Conservation (phyloP, 2,888 invertebrate genomes). For the Microctonus brassicae region DNA sequence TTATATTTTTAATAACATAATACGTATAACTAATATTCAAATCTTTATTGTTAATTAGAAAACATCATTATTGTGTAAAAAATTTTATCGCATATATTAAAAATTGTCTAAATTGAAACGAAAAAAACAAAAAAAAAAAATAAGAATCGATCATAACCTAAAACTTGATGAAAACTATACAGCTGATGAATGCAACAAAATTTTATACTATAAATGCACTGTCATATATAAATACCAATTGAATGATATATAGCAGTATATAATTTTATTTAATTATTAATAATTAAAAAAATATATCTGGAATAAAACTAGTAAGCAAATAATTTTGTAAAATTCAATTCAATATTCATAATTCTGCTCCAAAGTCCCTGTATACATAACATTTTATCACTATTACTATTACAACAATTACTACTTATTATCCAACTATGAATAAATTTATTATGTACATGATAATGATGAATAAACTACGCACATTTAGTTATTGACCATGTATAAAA, state of each 20-base stretch:
- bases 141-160: background rate
- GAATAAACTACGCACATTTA: background rate
- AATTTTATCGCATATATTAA: background rate
- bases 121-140: background rate
- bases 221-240: background rate
- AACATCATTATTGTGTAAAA: background rate
- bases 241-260: background rate
- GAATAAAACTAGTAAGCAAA: background rate
- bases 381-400: too few species aligned
- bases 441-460: slow-evolving; percentile 20
- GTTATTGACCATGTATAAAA: background rate
- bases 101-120: background rate
- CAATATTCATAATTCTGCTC: background rate
- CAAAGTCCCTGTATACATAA: background rate
- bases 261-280: background rate
- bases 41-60: background rate
- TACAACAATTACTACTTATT: too few species aligned
- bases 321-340: background rate
- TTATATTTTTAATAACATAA: background rate
- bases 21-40: background rate
- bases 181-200: background rate
- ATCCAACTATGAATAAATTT: background rate
- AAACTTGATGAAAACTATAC: background rate
- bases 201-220: background rate
- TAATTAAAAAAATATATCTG: background rate